Percentiles rank a stretch among this genome's conserved stretches.
phyloP scores from a whole-genome alignment of 2,888 invertebrate species.

The Drosophila borborema region DNA sequence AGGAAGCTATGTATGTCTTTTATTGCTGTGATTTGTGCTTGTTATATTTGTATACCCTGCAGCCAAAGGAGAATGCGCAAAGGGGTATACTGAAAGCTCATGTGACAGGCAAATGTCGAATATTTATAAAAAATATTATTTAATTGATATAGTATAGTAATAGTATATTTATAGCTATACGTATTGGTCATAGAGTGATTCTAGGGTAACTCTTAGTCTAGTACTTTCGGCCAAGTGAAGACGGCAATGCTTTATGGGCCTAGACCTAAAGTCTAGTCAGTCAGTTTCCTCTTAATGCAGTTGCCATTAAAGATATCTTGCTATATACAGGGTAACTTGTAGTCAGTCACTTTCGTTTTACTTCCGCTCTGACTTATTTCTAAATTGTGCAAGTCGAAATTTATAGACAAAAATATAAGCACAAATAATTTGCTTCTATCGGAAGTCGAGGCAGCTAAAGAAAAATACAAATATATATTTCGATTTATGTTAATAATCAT shows the following conservation, averaged over 20 bases:
- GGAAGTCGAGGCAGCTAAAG: background rate
- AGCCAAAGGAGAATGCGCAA: background rate
- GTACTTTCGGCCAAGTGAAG: background rate
- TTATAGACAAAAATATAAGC: background rate
- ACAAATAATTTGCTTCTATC: background rate
- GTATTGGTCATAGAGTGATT: background rate
- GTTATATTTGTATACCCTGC: background rate
- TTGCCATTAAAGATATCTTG: too few species aligned
- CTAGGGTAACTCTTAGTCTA: background rate
- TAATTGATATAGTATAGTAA: too few species aligned
- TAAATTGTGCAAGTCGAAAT: background rate
- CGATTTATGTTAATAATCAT: background rate
- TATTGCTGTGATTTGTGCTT: constrained; percentile 1
- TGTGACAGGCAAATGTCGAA: background rate
- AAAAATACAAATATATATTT: background rate
- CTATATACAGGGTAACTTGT: background rate
- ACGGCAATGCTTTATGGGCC: background rate
- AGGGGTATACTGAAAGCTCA: background rate
- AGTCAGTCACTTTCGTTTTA: background rate
- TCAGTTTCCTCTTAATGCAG: background rate
- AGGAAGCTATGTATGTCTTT: background rate
- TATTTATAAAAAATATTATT: too few species aligned
- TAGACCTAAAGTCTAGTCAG: background rate
- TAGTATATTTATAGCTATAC: background rate
- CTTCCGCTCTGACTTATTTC: background rate